A percentile compares a stretch with the other conserved stretches of the same genome.
Conservation (phyloP, 2,797 vertebrate genomes). For the Chloroceryle amazona region DNA sequence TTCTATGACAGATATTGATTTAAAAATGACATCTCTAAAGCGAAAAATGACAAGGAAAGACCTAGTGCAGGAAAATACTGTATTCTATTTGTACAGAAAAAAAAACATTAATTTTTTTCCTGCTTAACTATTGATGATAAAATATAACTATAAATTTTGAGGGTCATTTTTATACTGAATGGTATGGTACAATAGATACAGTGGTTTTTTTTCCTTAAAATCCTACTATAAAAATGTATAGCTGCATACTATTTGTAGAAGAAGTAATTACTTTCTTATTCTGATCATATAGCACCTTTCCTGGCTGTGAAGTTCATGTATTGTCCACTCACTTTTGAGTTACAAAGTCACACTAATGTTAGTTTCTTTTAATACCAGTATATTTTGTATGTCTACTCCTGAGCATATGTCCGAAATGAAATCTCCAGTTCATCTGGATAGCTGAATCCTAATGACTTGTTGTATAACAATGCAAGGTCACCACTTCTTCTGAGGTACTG, state of each 20-base stretch:
- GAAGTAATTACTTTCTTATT: slow-evolving; percentile 30
- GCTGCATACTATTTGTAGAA: not conserved
- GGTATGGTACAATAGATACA: not conserved
- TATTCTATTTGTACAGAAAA: not conserved
- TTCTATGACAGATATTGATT: not conserved
- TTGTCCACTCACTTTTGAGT: not conserved
- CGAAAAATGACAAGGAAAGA: not conserved
- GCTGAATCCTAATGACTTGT: not conserved
- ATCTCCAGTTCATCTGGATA: not conserved
- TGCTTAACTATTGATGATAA: not conserved
- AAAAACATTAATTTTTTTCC: not conserved
- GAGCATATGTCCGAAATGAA: not conserved
- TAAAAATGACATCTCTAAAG: not conserved
- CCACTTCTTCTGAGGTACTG: not conserved
- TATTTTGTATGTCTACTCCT: not conserved
- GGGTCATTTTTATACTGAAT: not conserved
- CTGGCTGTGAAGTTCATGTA: not conserved
- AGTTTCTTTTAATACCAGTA: not conserved
- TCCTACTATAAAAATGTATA: not conserved
- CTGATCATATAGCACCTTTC: not conserved
- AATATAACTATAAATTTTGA: slow-evolving; percentile 3
- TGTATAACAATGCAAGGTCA: not conserved
- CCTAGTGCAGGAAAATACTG: not conserved
- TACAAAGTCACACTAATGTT: not conserved
- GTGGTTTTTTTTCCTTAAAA: not conserved